Percentiles rank a stretch among this genome's conserved stretches.
Evolutionary conservation across 2,113 vertebrate species (phyloP).

Genomic region (Hyperopisus bebe): DNA sequence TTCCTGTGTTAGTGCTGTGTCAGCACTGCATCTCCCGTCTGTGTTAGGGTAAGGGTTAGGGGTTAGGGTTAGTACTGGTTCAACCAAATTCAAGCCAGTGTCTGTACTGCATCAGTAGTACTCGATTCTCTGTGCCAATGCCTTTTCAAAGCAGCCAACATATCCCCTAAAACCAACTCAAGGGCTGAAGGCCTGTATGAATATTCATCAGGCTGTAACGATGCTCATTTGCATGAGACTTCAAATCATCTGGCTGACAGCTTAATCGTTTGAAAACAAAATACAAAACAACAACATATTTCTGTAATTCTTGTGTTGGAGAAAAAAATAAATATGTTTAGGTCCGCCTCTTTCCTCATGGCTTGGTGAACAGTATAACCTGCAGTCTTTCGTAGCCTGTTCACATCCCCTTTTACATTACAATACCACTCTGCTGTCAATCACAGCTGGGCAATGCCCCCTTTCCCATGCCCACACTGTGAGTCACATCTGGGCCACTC

Average conservation of each 20-base stretch:
- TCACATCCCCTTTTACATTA: not conserved
- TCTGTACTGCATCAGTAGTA: not conserved
- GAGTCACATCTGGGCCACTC: not conserved
- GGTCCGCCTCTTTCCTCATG: not conserved
- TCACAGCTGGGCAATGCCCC: not conserved
- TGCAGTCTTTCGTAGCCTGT: not conserved
- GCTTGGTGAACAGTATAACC: not conserved
- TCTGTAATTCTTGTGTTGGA: not conserved
- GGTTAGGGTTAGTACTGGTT: not conserved
- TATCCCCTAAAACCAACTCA: not conserved
- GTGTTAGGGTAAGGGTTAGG: not conserved
- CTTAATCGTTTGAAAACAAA: conserved; percentile 11
- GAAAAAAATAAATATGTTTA: not conserved
- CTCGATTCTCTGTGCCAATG: not conserved
- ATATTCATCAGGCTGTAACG: conserved; percentile 13
- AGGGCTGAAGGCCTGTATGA: not conserved
- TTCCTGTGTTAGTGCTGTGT: not conserved
- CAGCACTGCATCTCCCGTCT: not conserved
- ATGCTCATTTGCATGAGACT: not conserved
- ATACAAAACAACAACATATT: conserved; percentile 4
- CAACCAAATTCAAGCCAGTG: not conserved
- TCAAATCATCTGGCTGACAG: conserved; percentile 17
- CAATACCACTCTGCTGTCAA: not conserved
- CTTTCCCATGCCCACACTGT: not conserved
- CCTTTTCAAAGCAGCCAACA: not conserved